phyloP scores from a whole-genome alignment of 2,113 vertebrate species.

The Peromyscus polionotus region DNA sequence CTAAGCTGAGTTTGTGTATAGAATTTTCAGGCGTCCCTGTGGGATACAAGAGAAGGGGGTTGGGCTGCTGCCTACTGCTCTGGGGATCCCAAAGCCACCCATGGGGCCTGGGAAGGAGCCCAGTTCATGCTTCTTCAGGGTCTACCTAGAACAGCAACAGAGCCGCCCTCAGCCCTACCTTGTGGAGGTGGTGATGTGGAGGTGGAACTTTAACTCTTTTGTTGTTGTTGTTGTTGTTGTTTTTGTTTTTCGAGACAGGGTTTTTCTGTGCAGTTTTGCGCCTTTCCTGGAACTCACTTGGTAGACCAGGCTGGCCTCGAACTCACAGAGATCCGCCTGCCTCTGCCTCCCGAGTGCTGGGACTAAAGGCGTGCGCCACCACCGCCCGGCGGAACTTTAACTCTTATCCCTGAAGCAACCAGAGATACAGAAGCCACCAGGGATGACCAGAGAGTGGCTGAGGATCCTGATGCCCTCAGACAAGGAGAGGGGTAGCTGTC shows the following conservation, averaged over 20 bases:
- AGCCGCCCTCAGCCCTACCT: neutral
- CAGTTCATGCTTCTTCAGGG: neutral
- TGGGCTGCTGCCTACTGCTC: rapidly evolving
- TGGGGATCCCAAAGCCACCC: neutral
- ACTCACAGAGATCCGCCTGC: too few species aligned
- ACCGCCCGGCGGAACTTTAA: neutral
- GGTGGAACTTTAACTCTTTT: neutral
- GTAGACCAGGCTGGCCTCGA: too few species aligned
- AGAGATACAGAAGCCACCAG: neutral
- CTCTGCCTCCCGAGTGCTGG: too few species aligned
- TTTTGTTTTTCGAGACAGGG: too few species aligned
- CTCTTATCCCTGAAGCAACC: neutral
- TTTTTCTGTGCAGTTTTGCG: too few species aligned
- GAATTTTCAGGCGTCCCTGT: neutral
- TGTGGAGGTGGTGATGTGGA: too few species aligned
- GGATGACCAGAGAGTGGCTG: neutral
- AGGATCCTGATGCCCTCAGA: neutral
- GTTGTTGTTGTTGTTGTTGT: too few species aligned
- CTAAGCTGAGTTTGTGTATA: neutral
- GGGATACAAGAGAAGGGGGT: neutral
- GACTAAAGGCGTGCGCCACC: too few species aligned
- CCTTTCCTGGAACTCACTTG: too few species aligned
- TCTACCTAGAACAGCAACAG: rapidly evolving
- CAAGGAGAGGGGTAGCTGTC: neutral
- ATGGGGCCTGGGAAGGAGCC: neutral